Evolutionary conservation across 2,888 invertebrate genomes (phyloP), one percentile per base, ranked within the genome.

Genomic region (Hipparchia sbordonii): DNA sequence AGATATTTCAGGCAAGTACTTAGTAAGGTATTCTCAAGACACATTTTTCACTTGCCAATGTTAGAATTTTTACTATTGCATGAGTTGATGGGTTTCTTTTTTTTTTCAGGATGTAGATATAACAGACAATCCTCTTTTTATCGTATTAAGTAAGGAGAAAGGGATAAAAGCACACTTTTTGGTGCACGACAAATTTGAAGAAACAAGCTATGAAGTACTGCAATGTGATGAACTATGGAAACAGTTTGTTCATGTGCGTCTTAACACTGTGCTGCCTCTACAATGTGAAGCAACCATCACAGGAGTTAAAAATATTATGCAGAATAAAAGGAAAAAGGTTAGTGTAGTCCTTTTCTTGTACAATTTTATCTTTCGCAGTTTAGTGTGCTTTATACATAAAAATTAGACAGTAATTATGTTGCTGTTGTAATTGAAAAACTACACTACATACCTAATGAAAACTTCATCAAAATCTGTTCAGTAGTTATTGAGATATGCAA

Each of bases 51-150:
- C 57, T 23, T 7, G n/a, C 7, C 23, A 23, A 23, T 23, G 23
- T 23, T 23, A 23, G 23, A 23, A 23, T n/a, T 10, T 23, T 9
- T 9, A 33, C 54, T 62, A 4, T 54, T 23, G 39, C 52, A 63
- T 62, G 56, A 9, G 39, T 59, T 59, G 3, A 8, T 3, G 10
- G 59, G 23, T 23, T 63, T 23, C 13, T 6, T 61, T 63, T 56
- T 74, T 67, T 73, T 67, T 10, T 51, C 80, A 95, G 94, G 95
- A 96, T 88, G 96, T 97, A 72, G 96, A 97, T 84, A 96, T 97
- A 80, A 97, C 97, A 68, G 97, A 97, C 82, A 97, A 97, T 89
- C 97, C 97, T 3, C 91, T 97, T 72, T 92, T 97, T 69, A 89
- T 97, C 60, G 87, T 95, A 75, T 93, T 95, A 13, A 95, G 94